Percentiles rank a stretch among this genome's conserved stretches.
Conservation (phyloP, 2,797 vertebrate genomes). For the Clarias pachynema region DNA sequence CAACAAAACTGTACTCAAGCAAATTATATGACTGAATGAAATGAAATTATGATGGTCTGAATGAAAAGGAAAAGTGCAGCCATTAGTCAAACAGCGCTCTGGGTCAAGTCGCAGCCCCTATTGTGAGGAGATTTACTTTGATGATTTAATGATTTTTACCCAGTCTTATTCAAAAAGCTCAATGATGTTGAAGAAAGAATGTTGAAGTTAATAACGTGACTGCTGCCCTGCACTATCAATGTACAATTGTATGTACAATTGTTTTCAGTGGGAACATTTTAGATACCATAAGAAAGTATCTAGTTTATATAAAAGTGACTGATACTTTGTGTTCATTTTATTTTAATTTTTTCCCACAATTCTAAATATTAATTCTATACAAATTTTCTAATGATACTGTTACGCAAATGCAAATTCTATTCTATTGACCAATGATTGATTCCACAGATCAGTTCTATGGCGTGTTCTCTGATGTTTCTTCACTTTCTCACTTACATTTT, state of each 20-base stretch:
- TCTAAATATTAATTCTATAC: background rate
- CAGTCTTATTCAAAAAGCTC: background rate
- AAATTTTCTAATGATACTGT: background rate
- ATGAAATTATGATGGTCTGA: background rate
- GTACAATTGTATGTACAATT: background rate
- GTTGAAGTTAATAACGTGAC: background rate
- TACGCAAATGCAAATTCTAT: background rate
- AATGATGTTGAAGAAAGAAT: too few species aligned
- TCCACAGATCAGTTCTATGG: background rate
- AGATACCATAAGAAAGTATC: background rate
- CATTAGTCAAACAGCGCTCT: background rate
- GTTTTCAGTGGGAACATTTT: background rate
- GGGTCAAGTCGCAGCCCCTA: background rate
- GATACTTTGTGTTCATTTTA: background rate
- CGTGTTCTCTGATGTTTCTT: background rate
- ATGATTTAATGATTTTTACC: background rate
- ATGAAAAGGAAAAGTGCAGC: background rate
- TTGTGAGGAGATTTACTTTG: background rate
- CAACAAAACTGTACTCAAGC: background rate
- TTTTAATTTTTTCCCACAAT: too few species aligned
- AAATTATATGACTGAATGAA: background rate
- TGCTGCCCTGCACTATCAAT: background rate
- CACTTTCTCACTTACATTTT: background rate
- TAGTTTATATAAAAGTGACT: background rate
- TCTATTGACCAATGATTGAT: too few species aligned